A percentile compares a stretch with the other conserved stretches of the same genome.
phyloP scores from a whole-genome alignment of 2,797 vertebrate species.

The Poeciliopsis turneri region DNA sequence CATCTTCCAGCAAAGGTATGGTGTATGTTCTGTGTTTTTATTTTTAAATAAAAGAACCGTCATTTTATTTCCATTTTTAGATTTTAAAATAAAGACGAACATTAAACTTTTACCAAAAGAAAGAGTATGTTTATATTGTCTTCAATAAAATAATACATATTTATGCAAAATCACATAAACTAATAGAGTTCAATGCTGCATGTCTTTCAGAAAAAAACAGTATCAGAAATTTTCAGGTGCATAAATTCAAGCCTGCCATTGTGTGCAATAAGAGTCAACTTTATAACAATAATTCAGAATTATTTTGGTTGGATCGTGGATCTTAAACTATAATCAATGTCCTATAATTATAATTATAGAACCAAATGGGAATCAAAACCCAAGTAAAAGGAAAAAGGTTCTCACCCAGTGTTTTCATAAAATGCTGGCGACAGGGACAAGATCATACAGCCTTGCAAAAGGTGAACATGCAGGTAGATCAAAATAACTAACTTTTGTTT shows the following conservation, averaged over 20 bases:
- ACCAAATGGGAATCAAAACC: neutral
- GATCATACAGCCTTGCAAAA: neutral
- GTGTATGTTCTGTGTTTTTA: neutral
- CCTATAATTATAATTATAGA: neutral
- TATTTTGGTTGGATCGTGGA: neutral
- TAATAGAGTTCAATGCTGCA: neutral
- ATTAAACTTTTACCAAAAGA: neutral
- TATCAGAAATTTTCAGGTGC: too few relatives aligned
- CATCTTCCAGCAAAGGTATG: neutral
- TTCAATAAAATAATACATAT: neutral
- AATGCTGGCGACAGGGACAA: neutral
- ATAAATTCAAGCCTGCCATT: neutral
- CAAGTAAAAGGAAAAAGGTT: neutral
- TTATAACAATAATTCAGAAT: neutral
- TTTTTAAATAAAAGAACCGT: neutral
- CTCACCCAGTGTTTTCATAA: neutral
- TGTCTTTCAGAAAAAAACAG: too few relatives aligned
- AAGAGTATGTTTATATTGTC: neutral
- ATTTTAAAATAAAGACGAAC: neutral
- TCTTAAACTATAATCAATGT: too few relatives aligned
- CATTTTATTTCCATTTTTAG: slow-evolving; percentile 1
- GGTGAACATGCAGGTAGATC: neutral
- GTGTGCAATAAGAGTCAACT: neutral
- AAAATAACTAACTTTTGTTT: too few relatives aligned
- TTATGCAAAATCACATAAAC: neutral